Percentiles rank a stretch among this genome's conserved stretches.
These are phyloP conservation scores for Sympetrum striolatum DNA, from an alignment of 2,888 invertebrate genomes.

Conservation along the genomic window DNA sequence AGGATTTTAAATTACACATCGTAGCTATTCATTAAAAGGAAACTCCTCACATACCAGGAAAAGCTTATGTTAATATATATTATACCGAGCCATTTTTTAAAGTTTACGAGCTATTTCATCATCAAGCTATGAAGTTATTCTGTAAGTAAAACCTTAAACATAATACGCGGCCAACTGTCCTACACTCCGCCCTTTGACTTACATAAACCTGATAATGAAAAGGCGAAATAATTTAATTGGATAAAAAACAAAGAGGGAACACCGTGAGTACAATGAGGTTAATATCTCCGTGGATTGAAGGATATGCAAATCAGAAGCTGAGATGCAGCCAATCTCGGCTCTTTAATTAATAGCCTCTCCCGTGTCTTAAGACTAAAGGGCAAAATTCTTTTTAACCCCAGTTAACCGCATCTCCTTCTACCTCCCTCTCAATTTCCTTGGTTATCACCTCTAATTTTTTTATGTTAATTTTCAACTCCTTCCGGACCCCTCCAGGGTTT, in stretches of 20 bases:
- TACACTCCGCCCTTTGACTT: too few relatives aligned
- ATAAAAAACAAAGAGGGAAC: not conserved
- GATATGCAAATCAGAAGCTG: constrained; percentile 14
- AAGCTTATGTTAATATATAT: too few relatives aligned
- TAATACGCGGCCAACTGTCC: too few relatives aligned
- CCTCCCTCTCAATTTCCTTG: constrained; percentile 6
- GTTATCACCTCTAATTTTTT: constrained; percentile 23
- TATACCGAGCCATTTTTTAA: too few relatives aligned
- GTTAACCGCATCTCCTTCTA: not conserved
- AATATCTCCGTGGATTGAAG: not conserved
- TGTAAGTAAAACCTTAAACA: too few relatives aligned
- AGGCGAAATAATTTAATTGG: not conserved
- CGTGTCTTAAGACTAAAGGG: not conserved
- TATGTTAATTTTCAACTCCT: constrained; percentile 25
- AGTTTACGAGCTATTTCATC: too few relatives aligned
- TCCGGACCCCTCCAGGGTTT: not conserved
- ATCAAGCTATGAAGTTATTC: too few relatives aligned
- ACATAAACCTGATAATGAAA: too few relatives aligned
- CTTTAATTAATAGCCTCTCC: constrained; percentile 24
- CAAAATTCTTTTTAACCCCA: constrained; percentile 2
- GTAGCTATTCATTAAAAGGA: too few relatives aligned
- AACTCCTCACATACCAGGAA: too few relatives aligned
- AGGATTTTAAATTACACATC: too few relatives aligned
- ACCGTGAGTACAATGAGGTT: not conserved
- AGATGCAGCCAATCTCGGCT: constrained; percentile 4